These are phyloP conservation scores for Aphis gossypii DNA, from an alignment of 1,140 invertebrate genomes.

Conservation along the genomic window DNA sequence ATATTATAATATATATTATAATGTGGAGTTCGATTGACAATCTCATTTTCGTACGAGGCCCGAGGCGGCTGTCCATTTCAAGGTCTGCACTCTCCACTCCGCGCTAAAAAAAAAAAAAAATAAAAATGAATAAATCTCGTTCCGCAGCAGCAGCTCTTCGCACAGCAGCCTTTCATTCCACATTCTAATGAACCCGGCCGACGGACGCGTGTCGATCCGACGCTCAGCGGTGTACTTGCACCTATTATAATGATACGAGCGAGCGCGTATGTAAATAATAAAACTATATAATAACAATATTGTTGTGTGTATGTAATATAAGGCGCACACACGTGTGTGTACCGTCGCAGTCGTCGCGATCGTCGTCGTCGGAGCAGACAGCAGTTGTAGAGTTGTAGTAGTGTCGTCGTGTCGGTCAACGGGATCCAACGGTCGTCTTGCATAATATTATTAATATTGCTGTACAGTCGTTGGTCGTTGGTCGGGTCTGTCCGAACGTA, in stretches of 20 bases:
- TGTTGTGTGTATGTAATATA: neutral
- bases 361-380: neutral
- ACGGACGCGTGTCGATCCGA: conserved; percentile 44
- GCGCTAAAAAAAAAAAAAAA: conserved; percentile 5
- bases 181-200: conserved; percentile 49
- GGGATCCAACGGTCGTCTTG: neutral
- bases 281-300: neutral
- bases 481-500: neutral
- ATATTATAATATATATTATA: neutral
- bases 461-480: neutral
- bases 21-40: conserved; percentile 39
- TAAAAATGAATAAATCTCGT: conserved; percentile 47
- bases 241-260: neutral
- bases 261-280: neutral
- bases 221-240: neutral
- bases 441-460: neutral
- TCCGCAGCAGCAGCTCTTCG: conserved; percentile 55
- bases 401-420: neutral
- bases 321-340: neutral
- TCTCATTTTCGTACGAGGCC: conserved; percentile 53
- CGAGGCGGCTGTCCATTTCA: conserved; percentile 53
- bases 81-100: conserved; percentile 51
- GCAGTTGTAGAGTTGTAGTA: neutral
- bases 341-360: neutral
- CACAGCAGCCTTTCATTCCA: conserved; percentile 52